These are phyloP conservation scores for Trachurus trachurus DNA, from an alignment of 2,797 vertebrate genomes.

Conservation along the genomic window DNA sequence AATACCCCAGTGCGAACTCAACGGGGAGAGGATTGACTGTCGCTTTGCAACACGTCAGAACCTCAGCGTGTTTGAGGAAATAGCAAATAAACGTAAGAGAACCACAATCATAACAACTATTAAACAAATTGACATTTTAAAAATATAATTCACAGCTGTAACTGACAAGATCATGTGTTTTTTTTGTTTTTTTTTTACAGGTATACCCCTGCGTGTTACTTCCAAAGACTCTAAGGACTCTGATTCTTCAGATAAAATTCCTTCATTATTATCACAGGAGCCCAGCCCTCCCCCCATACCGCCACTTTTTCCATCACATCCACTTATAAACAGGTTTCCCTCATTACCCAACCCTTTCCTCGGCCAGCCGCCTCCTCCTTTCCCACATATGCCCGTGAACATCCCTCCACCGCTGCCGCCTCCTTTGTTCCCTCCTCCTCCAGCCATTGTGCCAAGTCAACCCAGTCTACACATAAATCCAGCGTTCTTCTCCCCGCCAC, in stretches of 20 bases:
- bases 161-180: background rate
- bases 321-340: slow-evolving; percentile 85
- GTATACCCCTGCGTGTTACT: slow-evolving; percentile 88
- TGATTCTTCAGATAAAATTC: slow-evolving; percentile 67
- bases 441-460: slow-evolving; percentile 77
- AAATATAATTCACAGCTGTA: background rate
- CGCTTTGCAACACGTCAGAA: slow-evolving; percentile 92
- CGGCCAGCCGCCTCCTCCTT: slow-evolving; percentile 83
- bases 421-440: slow-evolving; percentile 85
- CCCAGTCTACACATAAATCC: slow-evolving; percentile 92
- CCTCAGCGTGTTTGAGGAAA: slow-evolving; percentile 91
- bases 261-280: slow-evolving; percentile 73
- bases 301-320: slow-evolving; percentile 59
- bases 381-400: slow-evolving; percentile 84
- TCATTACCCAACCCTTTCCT: slow-evolving; percentile 85
- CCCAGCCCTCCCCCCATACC: slow-evolving; percentile 49
- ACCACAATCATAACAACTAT: background rate
- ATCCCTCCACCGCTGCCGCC: slow-evolving; percentile 85
- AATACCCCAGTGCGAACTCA: slow-evolving; percentile 89
- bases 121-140: background rate
- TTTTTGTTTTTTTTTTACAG: slow-evolving; percentile 70
- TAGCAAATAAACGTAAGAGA: slow-evolving; percentile 94
- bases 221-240: slow-evolving; percentile 84
- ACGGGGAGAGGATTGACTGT: slow-evolving; percentile 92
- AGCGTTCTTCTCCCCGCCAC: slow-evolving; percentile 87